Evolutionary conservation across 2,888 invertebrate species (phyloP), one percentile per base, ranked within the genome.

Genomic region (Euphydryas editha): DNA sequence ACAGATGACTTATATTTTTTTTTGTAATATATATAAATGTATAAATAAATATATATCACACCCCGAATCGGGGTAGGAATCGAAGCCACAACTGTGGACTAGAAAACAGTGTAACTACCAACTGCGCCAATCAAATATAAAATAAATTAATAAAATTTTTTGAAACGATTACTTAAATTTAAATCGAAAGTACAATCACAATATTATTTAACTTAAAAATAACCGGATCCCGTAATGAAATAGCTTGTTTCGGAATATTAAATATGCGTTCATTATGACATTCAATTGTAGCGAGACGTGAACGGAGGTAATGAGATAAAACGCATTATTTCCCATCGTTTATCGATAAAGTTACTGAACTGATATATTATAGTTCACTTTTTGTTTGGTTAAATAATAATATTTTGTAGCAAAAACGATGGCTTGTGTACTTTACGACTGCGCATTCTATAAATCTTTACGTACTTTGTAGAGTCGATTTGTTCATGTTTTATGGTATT

Each of bases 211-310:
- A 54, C 54, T 15, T 54, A 17, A 54, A 54, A 54, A 54, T 36
- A 17, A 54, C 54, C 17, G 54, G 17, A 36, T 36, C 10, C 11
- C 17, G 54, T 36, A 54, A 36, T 54, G 10, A 36, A 51, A 36
- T 36, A 36, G 30, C 30, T 54, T 54, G 42, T 10, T 65, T 55
- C 56, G 37, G 58, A 36, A 55, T 62, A 67, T 66, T 56, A 54
- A 62, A 62, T 67, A 49, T 51, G 30, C 37, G 36, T 44, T 66
- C 66, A 62, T 66, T 66, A 66, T 51, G 57, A 66, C 62, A 59
- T 59, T 66, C 44, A 67, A 55, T 58, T 58, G 61, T 58, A 67
- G 30, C 58, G 44, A 24, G 44, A 59, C 51, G 44, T 61, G 49
- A 49, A 61, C 47, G 60, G 49, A 57, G n/a, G 46, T 66, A 67